phyloP scores from a whole-genome alignment of 2,113 vertebrate species.

The Bubo scandiacus region DNA sequence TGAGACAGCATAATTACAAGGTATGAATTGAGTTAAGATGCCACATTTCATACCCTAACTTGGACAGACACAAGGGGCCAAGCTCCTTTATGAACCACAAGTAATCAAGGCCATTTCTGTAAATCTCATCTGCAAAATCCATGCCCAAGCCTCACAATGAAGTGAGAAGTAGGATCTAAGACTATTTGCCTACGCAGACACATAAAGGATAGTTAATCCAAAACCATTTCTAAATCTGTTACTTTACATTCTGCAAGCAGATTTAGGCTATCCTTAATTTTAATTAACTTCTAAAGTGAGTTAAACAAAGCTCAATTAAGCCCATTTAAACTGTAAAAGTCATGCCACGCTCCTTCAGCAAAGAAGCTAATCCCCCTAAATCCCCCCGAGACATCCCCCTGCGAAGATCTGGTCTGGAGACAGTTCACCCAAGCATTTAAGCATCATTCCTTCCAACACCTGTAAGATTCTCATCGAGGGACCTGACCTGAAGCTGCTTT shows the following conservation, averaged over 20 bases:
- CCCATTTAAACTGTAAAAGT: neutral
- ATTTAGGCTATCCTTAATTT: conserved; percentile 40
- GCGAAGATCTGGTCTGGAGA: neutral
- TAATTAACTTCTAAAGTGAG: conserved; percentile 36
- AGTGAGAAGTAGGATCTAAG: neutral
- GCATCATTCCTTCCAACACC: neutral
- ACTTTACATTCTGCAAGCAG: conserved; percentile 13
- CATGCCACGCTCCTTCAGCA: neutral
- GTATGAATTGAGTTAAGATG: conserved; percentile 32
- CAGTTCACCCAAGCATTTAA: neutral
- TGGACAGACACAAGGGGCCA: conserved; percentile 17
- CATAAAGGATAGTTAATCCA: neutral
- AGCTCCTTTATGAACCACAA: conserved; percentile 5
- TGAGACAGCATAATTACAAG: conserved; percentile 52
- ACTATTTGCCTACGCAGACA: neutral
- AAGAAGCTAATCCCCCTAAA: neutral
- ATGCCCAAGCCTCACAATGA: neutral
- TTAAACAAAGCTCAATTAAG: conserved; percentile 47
- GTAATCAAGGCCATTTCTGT: conserved; percentile 47
- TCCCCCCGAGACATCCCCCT: neutral
- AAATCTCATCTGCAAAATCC: conserved; percentile 33
- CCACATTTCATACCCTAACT: conserved; percentile 11
- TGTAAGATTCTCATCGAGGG: neutral
- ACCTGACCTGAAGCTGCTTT: neutral
- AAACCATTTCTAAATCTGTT: conserved; percentile 26